Conservation (phyloP, 2,797 vertebrate genomes). For the Brotula barbata region DNA sequence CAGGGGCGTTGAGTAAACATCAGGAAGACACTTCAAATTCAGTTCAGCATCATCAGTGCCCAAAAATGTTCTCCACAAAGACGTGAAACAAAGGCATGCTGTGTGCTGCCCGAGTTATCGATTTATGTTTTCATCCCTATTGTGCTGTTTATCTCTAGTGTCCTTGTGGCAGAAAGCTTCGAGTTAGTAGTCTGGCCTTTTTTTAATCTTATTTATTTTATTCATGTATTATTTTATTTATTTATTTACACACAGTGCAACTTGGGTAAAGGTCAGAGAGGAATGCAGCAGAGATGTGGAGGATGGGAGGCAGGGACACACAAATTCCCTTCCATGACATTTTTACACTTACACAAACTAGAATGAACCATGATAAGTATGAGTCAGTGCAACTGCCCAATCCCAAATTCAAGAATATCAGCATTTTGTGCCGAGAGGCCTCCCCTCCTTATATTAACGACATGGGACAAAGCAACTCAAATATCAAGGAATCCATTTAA, state of each 20-base stretch:
- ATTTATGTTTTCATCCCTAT: slow-evolving; percentile 19
- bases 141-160: slow-evolving; percentile 29
- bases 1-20: slow-evolving; percentile 10
- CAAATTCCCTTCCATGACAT: slow-evolving; percentile 14
- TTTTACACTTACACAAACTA: slow-evolving; percentile 20
- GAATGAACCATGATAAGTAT: slow-evolving; percentile 5
- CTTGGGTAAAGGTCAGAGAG: too few relatives aligned
- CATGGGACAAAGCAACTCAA: slow-evolving; percentile 6
- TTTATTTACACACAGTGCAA: slow-evolving; percentile 8
- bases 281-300: too few relatives aligned
- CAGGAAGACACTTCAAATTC: slow-evolving; percentile 21
- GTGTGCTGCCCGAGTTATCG: slow-evolving; percentile 4
- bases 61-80: slow-evolving; percentile 15
- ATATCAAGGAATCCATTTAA: slow-evolving; percentile 21
- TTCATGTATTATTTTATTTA: too few relatives aligned
- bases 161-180: slow-evolving; percentile 36
- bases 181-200: slow-evolving; percentile 1
- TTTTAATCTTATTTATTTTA: too few relatives aligned
- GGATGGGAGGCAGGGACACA: too few relatives aligned
- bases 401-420: too few relatives aligned
- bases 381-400: too few relatives aligned
- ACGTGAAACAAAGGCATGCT: slow-evolving; percentile 31
- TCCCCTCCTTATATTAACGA: neutral
- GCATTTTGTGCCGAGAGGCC: too few relatives aligned
- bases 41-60: neutral